phyloP scores from a whole-genome alignment of 2,797 vertebrate genomes.

The Sternarchorhynchus goeldii region DNA sequence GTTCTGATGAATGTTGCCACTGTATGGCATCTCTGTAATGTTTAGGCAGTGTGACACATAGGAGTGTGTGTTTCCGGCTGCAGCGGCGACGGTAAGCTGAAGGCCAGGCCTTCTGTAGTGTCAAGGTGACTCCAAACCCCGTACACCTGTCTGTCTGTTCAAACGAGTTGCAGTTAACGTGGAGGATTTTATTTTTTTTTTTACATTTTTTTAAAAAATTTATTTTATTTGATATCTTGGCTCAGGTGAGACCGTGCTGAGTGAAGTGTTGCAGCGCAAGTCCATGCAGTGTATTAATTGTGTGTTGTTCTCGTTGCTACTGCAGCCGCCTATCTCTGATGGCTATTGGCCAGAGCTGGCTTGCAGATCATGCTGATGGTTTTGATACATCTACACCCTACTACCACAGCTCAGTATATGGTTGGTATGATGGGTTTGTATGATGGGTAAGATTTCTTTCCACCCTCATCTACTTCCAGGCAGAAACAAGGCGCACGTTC shows the following conservation, averaged over 20 bases:
- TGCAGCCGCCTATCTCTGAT: conserved; percentile 99
- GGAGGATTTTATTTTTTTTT: conserved; percentile 41
- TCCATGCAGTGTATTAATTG: conserved; percentile 89
- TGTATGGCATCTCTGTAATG: conserved; percentile 72
- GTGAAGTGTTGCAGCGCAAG: conserved; percentile 64
- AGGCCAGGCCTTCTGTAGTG: conserved; percentile 52
- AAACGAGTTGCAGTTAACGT: conserved; percentile 24
- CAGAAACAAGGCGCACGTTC: conserved; percentile 70
- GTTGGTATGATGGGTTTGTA: conserved; percentile 99
- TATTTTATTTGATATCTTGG: conserved; percentile 43
- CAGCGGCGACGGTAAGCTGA: conserved; percentile 78
- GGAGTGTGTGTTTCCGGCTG: conserved; percentile 73
- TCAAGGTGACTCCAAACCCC: conserved; percentile 66
- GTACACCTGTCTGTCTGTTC: conserved; percentile 48
- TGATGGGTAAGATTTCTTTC: conserved; percentile 98
- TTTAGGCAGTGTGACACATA: conserved; percentile 74
- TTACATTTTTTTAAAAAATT: too few species aligned
- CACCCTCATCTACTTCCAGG: conserved; percentile 83
- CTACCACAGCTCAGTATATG: conserved; percentile 99
- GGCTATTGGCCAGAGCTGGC: conserved; percentile 97
- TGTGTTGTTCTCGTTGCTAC: conserved; percentile 99
- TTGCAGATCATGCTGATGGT: conserved; percentile 99
- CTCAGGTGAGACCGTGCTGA: conserved; percentile 70
- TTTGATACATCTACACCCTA: conserved; percentile 96
- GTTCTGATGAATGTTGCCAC: conserved; percentile 58